Percentiles rank a stretch among this genome's conserved stretches.
These are phyloP conservation scores for Spatulosminthurus flaviceps DNA, from an alignment of 2,888 invertebrate species.

Conservation along the genomic window DNA sequence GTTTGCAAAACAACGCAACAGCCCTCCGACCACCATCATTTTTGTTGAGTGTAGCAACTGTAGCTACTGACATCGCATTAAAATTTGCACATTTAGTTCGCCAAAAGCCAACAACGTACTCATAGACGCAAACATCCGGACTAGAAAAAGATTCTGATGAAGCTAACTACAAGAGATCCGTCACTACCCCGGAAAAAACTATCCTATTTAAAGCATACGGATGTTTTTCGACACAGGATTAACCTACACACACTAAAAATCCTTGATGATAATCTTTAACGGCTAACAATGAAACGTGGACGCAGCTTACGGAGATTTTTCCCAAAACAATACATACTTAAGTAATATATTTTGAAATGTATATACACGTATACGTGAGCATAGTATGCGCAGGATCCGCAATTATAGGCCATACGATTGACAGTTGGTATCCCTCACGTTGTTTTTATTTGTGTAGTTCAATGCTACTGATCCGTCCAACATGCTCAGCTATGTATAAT, in stretches of 20 bases:
- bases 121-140: too few relatives aligned
- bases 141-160: too few relatives aligned
- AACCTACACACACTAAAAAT: background rate
- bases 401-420: too few relatives aligned
- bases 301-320: too few relatives aligned
- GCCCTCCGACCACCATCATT: background rate
- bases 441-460: too few relatives aligned
- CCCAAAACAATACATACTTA: too few relatives aligned
- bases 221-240: slow-evolving; percentile 19
- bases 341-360: too few relatives aligned
- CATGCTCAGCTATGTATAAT: too few relatives aligned
- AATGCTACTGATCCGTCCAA: too few relatives aligned
- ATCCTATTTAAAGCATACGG: slow-evolving; percentile 23
- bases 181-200: background rate
- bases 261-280: background rate
- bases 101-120: too few relatives aligned
- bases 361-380: too few relatives aligned
- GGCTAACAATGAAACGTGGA: background rate
- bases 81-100: slow-evolving; percentile 16
- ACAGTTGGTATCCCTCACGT: too few relatives aligned
- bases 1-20: background rate
- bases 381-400: background rate
- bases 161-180: background rate
- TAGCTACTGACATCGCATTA: background rate
- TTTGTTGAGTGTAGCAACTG: background rate